Base-by-base conservation (phyloP, 2,113 vertebrate species). In the Zosterops lateralis region DNA sequence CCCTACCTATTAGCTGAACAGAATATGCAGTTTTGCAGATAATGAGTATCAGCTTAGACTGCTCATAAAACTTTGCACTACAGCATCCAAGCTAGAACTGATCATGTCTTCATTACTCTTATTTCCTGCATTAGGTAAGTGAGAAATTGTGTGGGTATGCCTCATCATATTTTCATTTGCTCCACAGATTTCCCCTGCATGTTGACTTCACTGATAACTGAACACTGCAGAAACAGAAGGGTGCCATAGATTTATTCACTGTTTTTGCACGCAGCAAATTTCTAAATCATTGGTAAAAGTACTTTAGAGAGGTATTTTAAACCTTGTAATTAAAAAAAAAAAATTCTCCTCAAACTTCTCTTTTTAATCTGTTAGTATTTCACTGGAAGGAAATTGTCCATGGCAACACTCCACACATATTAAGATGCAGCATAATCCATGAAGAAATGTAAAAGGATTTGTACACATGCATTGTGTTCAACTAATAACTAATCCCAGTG, bases 61-160 rank as follows among this genome's bases (percentile, higher is more conserved):
- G 9, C 50, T 84, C 1, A 0, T 34, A 68, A 47, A 65, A 10
- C 14, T 51, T 51, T 81, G 60, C 8, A 21, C 34, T 40, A 54
- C 8, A 3, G 32, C 1, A 0, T 20, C 44, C 36, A n/a, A 65
- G 25, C 40, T 56, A 31, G 10, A 60, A 17, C 3, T 16, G 56
- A 25, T 29, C 21, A 28, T 19, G 11, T 34, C 50, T 50, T 72
- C 31, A 36, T 54, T 75, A 38, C 18, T 62, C 24, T 57, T 28
- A 36, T 45, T 74, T 74, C 25, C 26, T 78, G 42, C 28, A 24
- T 74, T 62, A 82, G 9, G 28, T 56, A 61, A 50, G 29, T 66
- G 18, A 66, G n/a, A 85, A 82, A 60, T 66, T 61, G 31, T 57
- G 36, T 56, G 31, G 45, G 18, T 71, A n/a, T 29, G 42, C n/a